phyloP scores from a whole-genome alignment of 2,888 invertebrate species.

The Nymphalis urticae region DNA sequence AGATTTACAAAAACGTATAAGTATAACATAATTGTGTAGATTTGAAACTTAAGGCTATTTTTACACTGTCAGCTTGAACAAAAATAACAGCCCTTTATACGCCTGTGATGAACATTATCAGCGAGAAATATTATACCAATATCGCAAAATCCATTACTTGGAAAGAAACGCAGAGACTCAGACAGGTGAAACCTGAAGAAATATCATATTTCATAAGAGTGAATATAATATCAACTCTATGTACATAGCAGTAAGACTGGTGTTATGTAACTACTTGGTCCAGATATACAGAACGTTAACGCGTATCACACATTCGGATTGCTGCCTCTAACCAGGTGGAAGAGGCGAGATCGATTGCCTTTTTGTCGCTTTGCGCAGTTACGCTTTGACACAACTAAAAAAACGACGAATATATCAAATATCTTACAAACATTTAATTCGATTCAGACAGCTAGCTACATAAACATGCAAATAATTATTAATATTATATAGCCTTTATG shows the following conservation, averaged over 20 bases:
- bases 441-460: too few species aligned
- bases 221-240: constrained; percentile 48
- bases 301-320: constrained; percentile 70
- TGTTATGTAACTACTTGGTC: constrained; percentile 37
- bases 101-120: constrained; percentile 66
- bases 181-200: constrained; percentile 64
- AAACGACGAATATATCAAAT: too few species aligned
- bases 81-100: constrained; percentile 49
- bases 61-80: constrained; percentile 50
- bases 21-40: too few species aligned
- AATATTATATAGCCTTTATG: too few species aligned
- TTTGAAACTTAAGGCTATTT: too few species aligned
- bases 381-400: constrained; percentile 20
- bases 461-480: too few species aligned
- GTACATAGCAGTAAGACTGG: constrained; percentile 47
- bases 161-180: constrained; percentile 55
- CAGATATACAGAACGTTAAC: constrained; percentile 62
- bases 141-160: constrained; percentile 65
- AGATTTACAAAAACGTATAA: neutral
- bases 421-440: too few species aligned
- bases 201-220: constrained; percentile 47
- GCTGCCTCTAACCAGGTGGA: constrained; percentile 65
- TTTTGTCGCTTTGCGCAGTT: constrained; percentile 60
- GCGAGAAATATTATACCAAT: constrained; percentile 68
- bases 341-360: constrained; percentile 71